These are phyloP conservation scores for Trematomus loennbergii DNA, from an alignment of 2,113 vertebrate species.

Conservation along the genomic window DNA sequence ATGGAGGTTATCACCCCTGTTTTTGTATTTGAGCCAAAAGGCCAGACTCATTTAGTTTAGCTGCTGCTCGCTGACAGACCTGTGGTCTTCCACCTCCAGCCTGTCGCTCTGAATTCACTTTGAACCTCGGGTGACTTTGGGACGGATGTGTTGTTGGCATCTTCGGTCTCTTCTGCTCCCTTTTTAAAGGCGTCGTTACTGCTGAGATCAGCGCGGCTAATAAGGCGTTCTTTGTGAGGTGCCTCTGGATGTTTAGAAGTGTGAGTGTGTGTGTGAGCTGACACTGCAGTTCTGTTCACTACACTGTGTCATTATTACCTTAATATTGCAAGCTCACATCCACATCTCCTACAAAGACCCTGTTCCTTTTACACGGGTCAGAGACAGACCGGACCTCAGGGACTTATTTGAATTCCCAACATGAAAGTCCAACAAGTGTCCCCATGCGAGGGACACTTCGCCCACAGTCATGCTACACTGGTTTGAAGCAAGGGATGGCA, in stretches of 20 bases:
- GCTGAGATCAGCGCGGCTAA: constrained; percentile 14
- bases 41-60: constrained; percentile 1
- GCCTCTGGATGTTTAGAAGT: constrained; percentile 40
- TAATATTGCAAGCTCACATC: constrained; percentile 42
- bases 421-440: neutral
- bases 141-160: constrained; percentile 10
- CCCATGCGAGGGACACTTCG: neutral
- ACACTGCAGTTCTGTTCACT: constrained; percentile 24
- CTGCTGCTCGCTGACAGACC: constrained; percentile 16
- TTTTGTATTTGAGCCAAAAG: constrained; percentile 4
- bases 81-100: constrained; percentile 10
- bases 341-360: constrained; percentile 28
- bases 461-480: neutral
- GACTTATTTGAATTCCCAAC: constrained; percentile 23
- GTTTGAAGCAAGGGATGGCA: neutral
- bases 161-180: constrained; percentile 19
- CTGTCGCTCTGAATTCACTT: constrained; percentile 6
- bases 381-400: constrained; percentile 32
- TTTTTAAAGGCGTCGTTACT: constrained; percentile 45
- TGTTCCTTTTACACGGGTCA: neutral
- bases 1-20: neutral
- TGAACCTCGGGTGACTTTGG: constrained; percentile 10
- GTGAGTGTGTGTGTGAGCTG: constrained; percentile 8
- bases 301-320: constrained; percentile 18
- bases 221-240: constrained; percentile 43